These are phyloP conservation scores for Drosophila pachea DNA, from an alignment of 1,140 invertebrate species.

Conservation along the genomic window DNA sequence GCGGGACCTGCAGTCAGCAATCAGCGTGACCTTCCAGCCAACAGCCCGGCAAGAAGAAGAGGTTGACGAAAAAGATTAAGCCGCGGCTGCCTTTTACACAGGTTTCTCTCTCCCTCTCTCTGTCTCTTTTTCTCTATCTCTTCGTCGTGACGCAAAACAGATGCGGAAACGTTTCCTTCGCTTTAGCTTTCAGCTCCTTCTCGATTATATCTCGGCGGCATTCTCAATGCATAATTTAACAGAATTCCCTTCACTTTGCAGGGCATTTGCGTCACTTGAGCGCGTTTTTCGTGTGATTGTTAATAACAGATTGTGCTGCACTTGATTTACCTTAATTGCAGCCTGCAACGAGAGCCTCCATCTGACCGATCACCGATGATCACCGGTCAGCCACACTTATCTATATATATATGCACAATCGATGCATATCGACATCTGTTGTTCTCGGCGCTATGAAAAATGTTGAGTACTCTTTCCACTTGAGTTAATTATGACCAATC, in stretches of 20 bases:
- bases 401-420: neutral
- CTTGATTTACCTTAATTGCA: slow-evolving; percentile 46
- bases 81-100: slow-evolving; percentile 23
- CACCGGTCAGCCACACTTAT: slow-evolving; percentile 6
- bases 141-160: neutral
- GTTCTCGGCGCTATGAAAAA: slow-evolving; percentile 26
- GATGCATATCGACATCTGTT: slow-evolving; percentile 28
- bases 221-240: slow-evolving; percentile 9
- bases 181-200: neutral
- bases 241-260: slow-evolving; percentile 50
- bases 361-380: too few species aligned
- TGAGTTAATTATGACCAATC: slow-evolving; percentile 32
- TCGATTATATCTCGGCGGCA: neutral
- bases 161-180: slow-evolving; percentile 29
- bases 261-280: slow-evolving; percentile 42
- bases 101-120: neutral
- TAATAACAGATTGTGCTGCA: slow-evolving; percentile 38
- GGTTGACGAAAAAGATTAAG: too few species aligned
- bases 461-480: slow-evolving; percentile 14
- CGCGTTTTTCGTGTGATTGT: slow-evolving; percentile 14
- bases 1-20: slow-evolving; percentile 16
- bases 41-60: neutral
- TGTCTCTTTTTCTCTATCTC: too few species aligned
- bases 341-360: slow-evolving; percentile 20
- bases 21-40: slow-evolving; percentile 26